Conservation (phyloP, 2,888 invertebrate genomes). For the Lepas anatifera region DNA sequence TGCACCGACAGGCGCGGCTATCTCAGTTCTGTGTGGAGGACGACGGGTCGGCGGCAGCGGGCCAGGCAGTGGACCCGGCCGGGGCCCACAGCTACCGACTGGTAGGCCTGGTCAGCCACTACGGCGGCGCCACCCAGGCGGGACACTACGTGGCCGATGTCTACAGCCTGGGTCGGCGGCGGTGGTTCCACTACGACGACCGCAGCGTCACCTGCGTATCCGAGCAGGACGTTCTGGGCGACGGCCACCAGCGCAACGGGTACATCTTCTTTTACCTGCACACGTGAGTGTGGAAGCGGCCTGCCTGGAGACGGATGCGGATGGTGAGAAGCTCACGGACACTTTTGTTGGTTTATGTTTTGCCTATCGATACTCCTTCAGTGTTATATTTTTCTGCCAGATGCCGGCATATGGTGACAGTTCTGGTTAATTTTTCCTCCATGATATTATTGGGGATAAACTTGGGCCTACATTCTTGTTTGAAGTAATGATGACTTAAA, state of each 20-base stretch:
- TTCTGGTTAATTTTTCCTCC: too few species aligned
- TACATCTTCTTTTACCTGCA: conserved; percentile 26
- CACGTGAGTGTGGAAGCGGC: conserved; percentile 18
- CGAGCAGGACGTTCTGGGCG: conserved; percentile 20
- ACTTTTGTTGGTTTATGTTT: too few species aligned
- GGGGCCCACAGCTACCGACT: conserved; percentile 21
- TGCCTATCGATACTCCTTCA: too few species aligned
- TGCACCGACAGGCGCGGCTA: background rate
- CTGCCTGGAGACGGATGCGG: too few species aligned
- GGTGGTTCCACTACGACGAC: conserved; percentile 25
- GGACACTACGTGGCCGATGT: conserved; percentile 25
- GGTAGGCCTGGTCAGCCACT: conserved; percentile 24
- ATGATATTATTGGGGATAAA: too few species aligned
- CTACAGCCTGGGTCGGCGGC: conserved; percentile 18
- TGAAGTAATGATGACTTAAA: too few species aligned
- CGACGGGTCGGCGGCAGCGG: background rate
- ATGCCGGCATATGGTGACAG: too few species aligned
- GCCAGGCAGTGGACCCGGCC: conserved; percentile 6
- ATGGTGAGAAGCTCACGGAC: too few species aligned
- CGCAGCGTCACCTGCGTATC: conserved; percentile 20
- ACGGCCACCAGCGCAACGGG: conserved; percentile 23
- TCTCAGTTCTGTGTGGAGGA: background rate
- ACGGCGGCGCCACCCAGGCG: conserved; percentile 22
- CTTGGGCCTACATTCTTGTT: too few species aligned
- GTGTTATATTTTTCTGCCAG: too few species aligned